Evolutionary conservation across 2,888 invertebrate genomes (phyloP), one percentile per base, ranked within the genome.

Genomic region (Syritta pipiens): DNA sequence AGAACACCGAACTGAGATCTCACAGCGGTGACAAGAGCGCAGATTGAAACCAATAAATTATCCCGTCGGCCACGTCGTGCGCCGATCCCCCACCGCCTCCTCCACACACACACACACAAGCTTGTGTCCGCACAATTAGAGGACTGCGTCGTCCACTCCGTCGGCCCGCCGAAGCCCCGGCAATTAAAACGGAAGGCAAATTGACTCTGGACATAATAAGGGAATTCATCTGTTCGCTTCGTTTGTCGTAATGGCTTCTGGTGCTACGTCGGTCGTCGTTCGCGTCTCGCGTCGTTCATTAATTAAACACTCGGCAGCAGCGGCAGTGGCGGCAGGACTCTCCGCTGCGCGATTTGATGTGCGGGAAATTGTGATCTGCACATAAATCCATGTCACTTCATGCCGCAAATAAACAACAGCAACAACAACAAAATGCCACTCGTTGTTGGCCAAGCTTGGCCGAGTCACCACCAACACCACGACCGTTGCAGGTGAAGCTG

Each of bases 181-280:
- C 79, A 79, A 79, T 79, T 74, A 79, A 79, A 79, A 67, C 67
- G 67, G 74, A 74, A 79, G 79, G 79, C 79, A 79, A 79, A 79
- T 79, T 79, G 79, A 79, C 79, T 79, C 68, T 79, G 57, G 79
- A 79, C 79, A 79, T 79, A 79, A 79, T 79, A 79, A 79, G 79
- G 62, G 79, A 79, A 79, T 79, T 74, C 74, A 79, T 79, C 79
- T 79, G 74, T 68, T 79, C 79, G 74, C 67, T 79, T 79, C 72
- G 79, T 74, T 79, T 79, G 67, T 79, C 79, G 79, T 67, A 79
- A 79, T 79, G 79, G 79, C 79, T 79, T 74, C 74, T 79, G 74
- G 74, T 74, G 67, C 74, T 79, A 79, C 79, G 79, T 79, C 74
- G 62, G 67, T 67, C 74, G 74, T 67, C 79, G 79, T 79, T 74